Percentiles rank a stretch among this genome's conserved stretches.
Evolutionary conservation across 2,113 vertebrate genomes (phyloP).

Genomic region (Gracilinanus agilis): DNA sequence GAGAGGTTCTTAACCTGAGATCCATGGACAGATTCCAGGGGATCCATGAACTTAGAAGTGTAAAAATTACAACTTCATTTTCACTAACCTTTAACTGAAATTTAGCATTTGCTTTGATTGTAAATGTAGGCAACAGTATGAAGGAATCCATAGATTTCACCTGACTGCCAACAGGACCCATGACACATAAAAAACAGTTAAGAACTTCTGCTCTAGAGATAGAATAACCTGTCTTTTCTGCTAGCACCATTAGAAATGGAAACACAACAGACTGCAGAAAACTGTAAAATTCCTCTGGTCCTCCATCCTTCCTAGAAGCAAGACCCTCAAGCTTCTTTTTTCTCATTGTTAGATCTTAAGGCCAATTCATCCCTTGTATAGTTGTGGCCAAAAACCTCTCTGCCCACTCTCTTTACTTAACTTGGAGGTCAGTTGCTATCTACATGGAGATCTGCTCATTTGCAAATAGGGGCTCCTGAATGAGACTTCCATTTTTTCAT

Average conservation of each 20-base stretch:
- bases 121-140: no score
- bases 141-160: not conserved
- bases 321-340: not conserved
- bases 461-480: not conserved
- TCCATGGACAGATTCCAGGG: no score
- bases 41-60: no score
- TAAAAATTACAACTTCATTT: no score
- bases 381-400: not conserved
- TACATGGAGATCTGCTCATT: not conserved
- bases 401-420: not conserved
- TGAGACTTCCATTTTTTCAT: not conserved
- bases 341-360: not conserved
- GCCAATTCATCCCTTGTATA: not conserved
- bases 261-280: not conserved
- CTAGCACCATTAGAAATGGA: not conserved
- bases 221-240: not conserved
- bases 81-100: no score
- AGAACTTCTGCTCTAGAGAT: not conserved
- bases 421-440: not conserved
- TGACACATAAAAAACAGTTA: not conserved
- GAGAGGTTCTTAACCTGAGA: no score
- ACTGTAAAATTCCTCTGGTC: not conserved
- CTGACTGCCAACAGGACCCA: not conserved
- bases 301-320: not conserved
- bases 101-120: no score